Conservation (phyloP, 2,888 invertebrate genomes). For the Entomobrya multifasciata region DNA sequence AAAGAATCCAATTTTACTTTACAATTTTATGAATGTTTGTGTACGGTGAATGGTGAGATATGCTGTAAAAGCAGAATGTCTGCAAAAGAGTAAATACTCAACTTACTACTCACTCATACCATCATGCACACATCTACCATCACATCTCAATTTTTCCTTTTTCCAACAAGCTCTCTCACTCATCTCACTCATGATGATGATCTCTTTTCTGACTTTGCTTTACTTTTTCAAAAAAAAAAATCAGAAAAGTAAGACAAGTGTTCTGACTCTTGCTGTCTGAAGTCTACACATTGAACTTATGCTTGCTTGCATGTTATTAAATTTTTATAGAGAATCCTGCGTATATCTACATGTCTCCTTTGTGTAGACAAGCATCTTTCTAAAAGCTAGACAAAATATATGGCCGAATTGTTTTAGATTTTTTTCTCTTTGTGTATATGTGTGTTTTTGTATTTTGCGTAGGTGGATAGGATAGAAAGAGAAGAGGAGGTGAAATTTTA, state of each 20-base stretch:
- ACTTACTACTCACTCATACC: not conserved
- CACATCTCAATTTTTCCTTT: slow-evolving; percentile 4
- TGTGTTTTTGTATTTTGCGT: not conserved
- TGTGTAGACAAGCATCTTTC: no score
- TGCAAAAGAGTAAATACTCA: not conserved
- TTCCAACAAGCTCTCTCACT: no score
- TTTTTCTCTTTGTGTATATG: no score
- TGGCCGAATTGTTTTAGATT: no score
- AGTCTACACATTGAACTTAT: not conserved
- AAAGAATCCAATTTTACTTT: slow-evolving; percentile 21
- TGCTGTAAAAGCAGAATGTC: not conserved
- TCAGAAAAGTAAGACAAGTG: no score
- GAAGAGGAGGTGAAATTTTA: slow-evolving; percentile 22
- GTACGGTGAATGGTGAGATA: no score
- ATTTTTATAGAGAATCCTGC: slow-evolving; percentile 28
- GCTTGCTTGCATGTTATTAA: slow-evolving; percentile 16
- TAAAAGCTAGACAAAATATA: no score
- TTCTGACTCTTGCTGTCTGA: not conserved
- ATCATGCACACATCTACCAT: not conserved
- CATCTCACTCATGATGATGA: not conserved
- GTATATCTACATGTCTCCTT: no score
- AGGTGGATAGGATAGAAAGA: slow-evolving; percentile 3
- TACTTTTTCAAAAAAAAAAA: not conserved
- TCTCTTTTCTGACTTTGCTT: not conserved
- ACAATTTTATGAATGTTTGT: no score